phyloP scores from a whole-genome alignment of 2,113 vertebrate species.

The Todiramphus chloris region DNA sequence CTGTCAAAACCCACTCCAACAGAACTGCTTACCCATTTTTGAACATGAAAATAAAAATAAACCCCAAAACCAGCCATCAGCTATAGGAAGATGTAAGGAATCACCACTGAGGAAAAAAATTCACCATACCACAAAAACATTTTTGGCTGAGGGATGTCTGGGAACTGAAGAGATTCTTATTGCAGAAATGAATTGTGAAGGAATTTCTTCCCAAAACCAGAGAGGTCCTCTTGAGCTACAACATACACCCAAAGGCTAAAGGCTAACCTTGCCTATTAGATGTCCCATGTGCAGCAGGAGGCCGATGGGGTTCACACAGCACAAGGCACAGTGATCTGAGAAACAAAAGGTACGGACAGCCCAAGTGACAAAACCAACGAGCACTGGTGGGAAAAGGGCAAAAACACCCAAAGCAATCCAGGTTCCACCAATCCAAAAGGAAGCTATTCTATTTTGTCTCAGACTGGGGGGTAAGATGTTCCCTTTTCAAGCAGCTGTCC shows the following conservation, averaged over 20 bases:
- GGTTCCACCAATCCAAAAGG: background rate
- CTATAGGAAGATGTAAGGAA: background rate
- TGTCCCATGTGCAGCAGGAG: background rate
- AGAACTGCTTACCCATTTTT: slow-evolving; percentile 8
- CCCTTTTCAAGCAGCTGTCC: background rate
- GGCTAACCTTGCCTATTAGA: background rate
- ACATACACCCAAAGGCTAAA: background rate
- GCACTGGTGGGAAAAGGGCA: background rate
- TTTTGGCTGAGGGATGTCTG: slow-evolving; percentile 32
- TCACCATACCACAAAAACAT: background rate
- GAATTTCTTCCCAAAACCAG: background rate
- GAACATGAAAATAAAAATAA: background rate
- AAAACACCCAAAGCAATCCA: background rate
- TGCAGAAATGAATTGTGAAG: slow-evolving; percentile 42
- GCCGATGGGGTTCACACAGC: background rate
- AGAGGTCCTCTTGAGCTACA: background rate
- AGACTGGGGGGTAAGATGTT: background rate
- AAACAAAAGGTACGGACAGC: background rate
- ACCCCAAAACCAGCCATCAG: background rate
- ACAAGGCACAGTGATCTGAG: slow-evolving; percentile 11
- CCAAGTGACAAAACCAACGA: background rate
- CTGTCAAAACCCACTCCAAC: slow-evolving; percentile 35
- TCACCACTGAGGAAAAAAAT: background rate
- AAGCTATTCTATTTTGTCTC: background rate
- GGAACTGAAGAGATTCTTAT: slow-evolving; percentile 35